Evolutionary conservation across 2,797 vertebrate genomes (phyloP).

Genomic region (Pempheris klunzingeri): DNA sequence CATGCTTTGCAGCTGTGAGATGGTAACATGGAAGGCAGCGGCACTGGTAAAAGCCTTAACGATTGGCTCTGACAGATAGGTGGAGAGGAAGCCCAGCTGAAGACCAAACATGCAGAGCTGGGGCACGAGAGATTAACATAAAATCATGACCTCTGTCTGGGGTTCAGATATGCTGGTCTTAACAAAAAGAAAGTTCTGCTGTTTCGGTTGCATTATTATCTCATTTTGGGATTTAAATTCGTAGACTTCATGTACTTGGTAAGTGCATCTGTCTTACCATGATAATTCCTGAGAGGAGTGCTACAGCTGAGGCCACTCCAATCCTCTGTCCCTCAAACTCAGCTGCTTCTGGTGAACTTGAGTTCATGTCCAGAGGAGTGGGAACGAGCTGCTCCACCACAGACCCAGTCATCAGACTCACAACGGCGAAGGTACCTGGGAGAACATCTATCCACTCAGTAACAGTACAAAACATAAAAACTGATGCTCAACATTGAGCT

Average conservation of each 20-base stretch:
- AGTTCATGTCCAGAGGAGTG: slow-evolving; percentile 84
- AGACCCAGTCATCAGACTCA: slow-evolving; percentile 94
- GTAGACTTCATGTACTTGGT: background rate
- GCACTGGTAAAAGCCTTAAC: slow-evolving; percentile 95
- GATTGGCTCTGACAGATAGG: slow-evolving; percentile 93
- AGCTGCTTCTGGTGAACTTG: slow-evolving; percentile 81
- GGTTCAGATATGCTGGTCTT: background rate
- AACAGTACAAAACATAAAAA: background rate
- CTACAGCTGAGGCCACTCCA: slow-evolving; percentile 89
- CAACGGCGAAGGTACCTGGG: slow-evolving; percentile 93
- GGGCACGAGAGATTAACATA: slow-evolving; percentile 18
- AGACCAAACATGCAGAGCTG: slow-evolving; percentile 93
- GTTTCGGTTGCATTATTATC: background rate
- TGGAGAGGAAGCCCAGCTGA: slow-evolving; percentile 93
- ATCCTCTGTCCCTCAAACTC: slow-evolving; percentile 90
- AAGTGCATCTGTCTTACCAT: slow-evolving; percentile 86
- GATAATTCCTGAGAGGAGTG: slow-evolving; percentile 91
- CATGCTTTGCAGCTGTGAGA: slow-evolving; percentile 94
- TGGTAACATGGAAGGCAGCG: slow-evolving; percentile 92
- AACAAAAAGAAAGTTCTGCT: background rate
- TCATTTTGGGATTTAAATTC: background rate
- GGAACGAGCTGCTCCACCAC: slow-evolving; percentile 92
- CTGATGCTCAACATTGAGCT: background rate
- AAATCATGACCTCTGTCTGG: background rate
- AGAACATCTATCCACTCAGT: slow-evolving; percentile 28